Evolutionary conservation across 2,113 vertebrate genomes (phyloP).

Genomic region (Pseudolaguvia tuberculata): DNA sequence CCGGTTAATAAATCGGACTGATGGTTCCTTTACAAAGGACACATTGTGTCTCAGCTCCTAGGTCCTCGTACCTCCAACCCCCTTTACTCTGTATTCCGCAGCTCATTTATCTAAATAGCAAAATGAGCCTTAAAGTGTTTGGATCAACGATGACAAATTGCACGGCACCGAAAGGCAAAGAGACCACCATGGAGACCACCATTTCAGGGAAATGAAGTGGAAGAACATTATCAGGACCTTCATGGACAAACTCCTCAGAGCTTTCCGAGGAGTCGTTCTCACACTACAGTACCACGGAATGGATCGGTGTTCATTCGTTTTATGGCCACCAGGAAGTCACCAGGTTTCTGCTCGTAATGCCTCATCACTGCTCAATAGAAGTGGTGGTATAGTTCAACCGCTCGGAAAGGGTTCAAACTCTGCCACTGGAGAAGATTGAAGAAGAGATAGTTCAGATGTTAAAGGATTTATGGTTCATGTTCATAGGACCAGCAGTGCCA

Average conservation of each 20-base stretch:
- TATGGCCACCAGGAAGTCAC: not conserved
- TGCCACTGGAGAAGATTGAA: not conserved
- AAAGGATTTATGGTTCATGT: no score
- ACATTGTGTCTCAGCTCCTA: not conserved
- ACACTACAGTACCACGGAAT: no score
- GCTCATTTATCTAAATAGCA: constrained; percentile 12
- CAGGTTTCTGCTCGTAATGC: not conserved
- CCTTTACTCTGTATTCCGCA: not conserved
- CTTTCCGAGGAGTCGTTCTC: no score
- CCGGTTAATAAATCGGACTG: constrained; percentile 8
- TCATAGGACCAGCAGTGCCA: no score
- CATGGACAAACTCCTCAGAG: not conserved
- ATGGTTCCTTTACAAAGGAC: not conserved
- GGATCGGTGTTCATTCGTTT: no score
- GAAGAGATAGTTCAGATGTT: not conserved
- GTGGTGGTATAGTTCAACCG: not conserved
- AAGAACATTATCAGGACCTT: constrained; percentile 8
- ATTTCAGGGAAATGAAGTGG: constrained; percentile 8
- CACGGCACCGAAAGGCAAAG: not conserved
- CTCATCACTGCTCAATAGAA: not conserved
- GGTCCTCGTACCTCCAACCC: not conserved
- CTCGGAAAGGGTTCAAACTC: no score
- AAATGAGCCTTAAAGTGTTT: constrained; percentile 8
- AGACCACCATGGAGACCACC: constrained; percentile 4
- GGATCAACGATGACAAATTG: constrained; percentile 25